Evolutionary conservation across 2,888 invertebrate genomes (phyloP), one percentile per base, ranked within the genome.

Genomic region (Drosophila tripunctata): DNA sequence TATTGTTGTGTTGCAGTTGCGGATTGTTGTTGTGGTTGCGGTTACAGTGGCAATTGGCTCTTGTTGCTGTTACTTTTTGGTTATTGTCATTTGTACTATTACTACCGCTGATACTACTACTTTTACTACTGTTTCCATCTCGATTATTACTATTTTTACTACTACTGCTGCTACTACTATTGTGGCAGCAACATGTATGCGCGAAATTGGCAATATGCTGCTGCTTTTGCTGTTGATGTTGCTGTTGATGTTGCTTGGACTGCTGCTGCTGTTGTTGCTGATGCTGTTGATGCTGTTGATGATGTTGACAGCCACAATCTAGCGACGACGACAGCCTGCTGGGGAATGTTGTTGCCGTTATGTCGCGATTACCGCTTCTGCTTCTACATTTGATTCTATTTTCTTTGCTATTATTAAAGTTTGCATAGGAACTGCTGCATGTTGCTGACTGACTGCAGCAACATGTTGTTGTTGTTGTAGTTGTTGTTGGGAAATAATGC

Each of bases 71-170:
- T 67, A 60, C 19, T 76, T 70, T 79, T 78, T 82, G 66, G 74
- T 75, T 78, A 65, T 77, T 77, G 81, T 66, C 75, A 63, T 80
- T 80, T 87, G 68, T 58, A 85, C 86, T 79, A 79, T 51, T 57
- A 63, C 62, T 56, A 66, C 36, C n/a, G n/a, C n/a, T n/a, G n/a
- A n/a, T 58, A 85, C 86, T 79, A 79, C 48, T 57, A 63, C 62
- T 56, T 64, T 33, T 48, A 40, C 44, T 55, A 21, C 43, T 48
- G 27, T 22, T 41, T 30, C 8, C 44, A 10, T 14, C 36, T n/a
- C 35, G 36, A 36, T 24, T 22, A 31, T 33, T 61, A 44, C 44
- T 43, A 35, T 30, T 43, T 33, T 19, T 33, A 27, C 24, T 24
- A 24, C 33, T 41, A 31, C 21, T 27, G 5, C 2, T n/a, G 30